These are phyloP conservation scores for Homarus americanus DNA, from an alignment of 1,140 invertebrate species.

Conservation along the genomic window DNA sequence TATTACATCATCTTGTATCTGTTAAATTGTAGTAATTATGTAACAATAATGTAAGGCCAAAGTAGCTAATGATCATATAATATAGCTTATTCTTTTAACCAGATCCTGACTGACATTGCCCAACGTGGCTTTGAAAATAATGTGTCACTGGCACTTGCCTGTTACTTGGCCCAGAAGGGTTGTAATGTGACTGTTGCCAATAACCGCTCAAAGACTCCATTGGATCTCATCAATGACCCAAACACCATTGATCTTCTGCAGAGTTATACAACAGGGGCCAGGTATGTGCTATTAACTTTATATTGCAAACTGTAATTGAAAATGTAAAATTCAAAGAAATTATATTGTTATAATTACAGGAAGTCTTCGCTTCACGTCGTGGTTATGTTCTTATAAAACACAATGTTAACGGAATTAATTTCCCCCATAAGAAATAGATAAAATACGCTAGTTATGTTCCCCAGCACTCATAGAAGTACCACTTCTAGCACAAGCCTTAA, in stretches of 20 bases:
- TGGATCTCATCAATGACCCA: constrained; percentile 79
- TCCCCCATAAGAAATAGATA: too few species aligned
- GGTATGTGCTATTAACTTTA: constrained; percentile 57
- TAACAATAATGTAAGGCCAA: neutral
- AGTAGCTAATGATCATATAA: neutral
- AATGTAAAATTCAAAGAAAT: too few species aligned
- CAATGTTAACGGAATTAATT: too few species aligned
- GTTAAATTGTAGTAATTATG: neutral
- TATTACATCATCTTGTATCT: neutral
- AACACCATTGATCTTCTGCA: constrained; percentile 67
- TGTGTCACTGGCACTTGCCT: constrained; percentile 84
- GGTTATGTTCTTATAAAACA: too few species aligned
- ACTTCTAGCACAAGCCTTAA: too few species aligned
- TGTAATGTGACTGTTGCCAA: constrained; percentile 84
- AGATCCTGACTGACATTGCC: constrained; percentile 80
- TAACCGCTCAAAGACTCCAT: constrained; percentile 83
- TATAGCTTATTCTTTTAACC: neutral
- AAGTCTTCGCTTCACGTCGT: too few species aligned
- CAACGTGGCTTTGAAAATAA: constrained; percentile 78
- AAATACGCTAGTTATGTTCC: too few species aligned
- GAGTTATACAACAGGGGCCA: constrained; percentile 66
- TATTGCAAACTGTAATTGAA: too few species aligned
- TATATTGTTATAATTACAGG: too few species aligned
- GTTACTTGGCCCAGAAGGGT: constrained; percentile 85
- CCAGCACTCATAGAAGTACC: too few species aligned